Evolutionary conservation across 2,888 invertebrate genomes (phyloP).

Genomic region (Caenorhabditis afra): DNA sequence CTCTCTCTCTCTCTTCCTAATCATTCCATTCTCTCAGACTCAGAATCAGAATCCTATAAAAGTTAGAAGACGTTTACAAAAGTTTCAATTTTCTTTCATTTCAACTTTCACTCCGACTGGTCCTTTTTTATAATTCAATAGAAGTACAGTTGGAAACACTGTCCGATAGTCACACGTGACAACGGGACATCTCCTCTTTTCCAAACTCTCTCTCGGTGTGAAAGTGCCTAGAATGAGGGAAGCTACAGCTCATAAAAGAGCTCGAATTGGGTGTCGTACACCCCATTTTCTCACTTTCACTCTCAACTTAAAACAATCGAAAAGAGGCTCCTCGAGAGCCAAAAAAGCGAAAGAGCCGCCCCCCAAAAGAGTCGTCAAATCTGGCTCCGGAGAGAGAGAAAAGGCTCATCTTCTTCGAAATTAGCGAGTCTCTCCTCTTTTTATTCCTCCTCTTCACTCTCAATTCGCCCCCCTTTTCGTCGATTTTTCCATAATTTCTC

Average conservation of each 20-base stretch:
- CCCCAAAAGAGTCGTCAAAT: neutral
- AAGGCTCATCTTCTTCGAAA: neutral
- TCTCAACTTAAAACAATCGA: neutral
- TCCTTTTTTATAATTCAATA: too few species aligned
- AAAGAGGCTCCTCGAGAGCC: neutral
- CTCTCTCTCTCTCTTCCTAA: too few species aligned
- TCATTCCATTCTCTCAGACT: too few species aligned
- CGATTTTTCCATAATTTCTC: conserved; percentile 8
- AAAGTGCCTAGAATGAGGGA: neutral
- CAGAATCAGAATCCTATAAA: too few species aligned
- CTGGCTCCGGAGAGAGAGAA: neutral
- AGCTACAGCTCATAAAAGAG: conserved; percentile 4
- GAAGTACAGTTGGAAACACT: too few species aligned
- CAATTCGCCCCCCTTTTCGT: neutral
- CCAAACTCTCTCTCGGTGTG: neutral
- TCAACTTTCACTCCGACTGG: too few species aligned
- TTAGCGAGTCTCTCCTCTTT: conserved; percentile 9
- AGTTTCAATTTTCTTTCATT: too few species aligned
- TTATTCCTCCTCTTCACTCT: neutral
- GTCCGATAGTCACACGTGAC: too few species aligned
- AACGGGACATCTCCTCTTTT: too few species aligned
- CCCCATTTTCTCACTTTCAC: neutral
- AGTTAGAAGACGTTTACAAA: too few species aligned
- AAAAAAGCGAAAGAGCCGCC: neutral
- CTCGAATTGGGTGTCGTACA: neutral